Conservation (phyloP, 1,140 invertebrate genomes). For the Eubasilissa regina region DNA sequence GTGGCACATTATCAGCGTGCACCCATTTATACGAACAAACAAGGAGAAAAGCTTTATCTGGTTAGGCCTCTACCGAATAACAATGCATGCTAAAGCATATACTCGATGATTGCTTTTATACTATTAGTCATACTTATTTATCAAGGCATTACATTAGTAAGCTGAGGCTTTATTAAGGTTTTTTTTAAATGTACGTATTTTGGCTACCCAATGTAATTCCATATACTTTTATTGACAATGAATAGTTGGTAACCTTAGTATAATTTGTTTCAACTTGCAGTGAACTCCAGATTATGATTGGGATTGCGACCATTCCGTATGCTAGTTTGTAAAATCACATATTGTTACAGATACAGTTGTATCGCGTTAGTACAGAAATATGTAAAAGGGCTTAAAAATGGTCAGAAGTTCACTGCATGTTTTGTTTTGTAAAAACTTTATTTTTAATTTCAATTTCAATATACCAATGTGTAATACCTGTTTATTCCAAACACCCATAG, state of each 20-base stretch:
- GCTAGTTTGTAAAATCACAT: too few species aligned
- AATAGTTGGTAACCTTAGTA: conserved; percentile 12
- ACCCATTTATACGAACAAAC: conserved; percentile 98
- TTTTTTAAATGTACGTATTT: not conserved
- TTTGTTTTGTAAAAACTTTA: conserved; percentile 40
- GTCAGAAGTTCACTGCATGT: not conserved
- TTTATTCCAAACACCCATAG: not conserved
- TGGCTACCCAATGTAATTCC: conserved; percentile 34
- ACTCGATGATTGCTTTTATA: conserved; percentile 14
- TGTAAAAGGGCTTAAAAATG: too few species aligned
- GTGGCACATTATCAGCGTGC: conserved; percentile 99
- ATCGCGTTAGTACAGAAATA: too few species aligned
- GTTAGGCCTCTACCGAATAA: conserved; percentile 84
- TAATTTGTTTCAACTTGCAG: conserved; percentile 8
- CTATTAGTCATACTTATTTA: conserved; percentile 37
- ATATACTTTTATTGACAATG: conserved; percentile 20
- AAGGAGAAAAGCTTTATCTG: conserved; percentile 93
- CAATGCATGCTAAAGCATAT: conserved; percentile 44
- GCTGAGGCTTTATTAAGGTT: conserved; percentile 14
- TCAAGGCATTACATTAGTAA: conserved; percentile 25
- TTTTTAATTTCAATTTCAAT: not conserved
- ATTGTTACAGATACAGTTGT: too few species aligned
- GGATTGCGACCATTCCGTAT: too few species aligned
- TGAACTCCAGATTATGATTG: too few species aligned
- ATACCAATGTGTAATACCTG: not conserved